Base-by-base conservation (phyloP, 2,888 invertebrate species). In the Himalopsyche anomala region DNA sequence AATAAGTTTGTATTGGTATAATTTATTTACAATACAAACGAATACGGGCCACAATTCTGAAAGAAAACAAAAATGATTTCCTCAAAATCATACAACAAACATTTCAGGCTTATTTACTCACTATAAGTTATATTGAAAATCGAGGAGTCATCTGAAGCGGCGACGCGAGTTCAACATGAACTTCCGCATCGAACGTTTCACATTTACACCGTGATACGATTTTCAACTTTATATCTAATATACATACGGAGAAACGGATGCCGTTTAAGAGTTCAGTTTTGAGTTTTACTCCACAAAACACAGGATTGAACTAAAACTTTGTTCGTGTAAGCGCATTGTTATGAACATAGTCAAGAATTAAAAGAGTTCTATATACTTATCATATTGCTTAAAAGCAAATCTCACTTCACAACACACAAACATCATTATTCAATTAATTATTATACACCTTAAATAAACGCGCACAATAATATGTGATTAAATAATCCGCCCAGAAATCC, bases 201-300 rank as follows among this genome's bases (percentile, higher is more conserved):
- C 83, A 83, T 56, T 80, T 19, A 62, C 80, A 56, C 38, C 36
- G 36, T 38, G 38, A 38, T 74, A 74, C 5, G 74, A 74, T 36
- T 74, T 74, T 74, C 74, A 82, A 85, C 80, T 55, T 80, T 82
- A 80, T 80, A 82, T 55, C 4, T 54, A 40, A 81, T 28, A 28
- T 28, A 38, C 55, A 55, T 36, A 69, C 51, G 38, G 82, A 42
- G 84, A 85, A 87, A 87, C 87, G 87, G 87, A 87, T 87, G 82
- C 87, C 87, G 87, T 87, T 87, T 74, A 87, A 81, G 40, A 85
- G 42, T 81, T 45, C 28, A 80, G 83, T 87, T 87, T 87, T 87
- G 87, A 87, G 83, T 85, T 80, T 38, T 84, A 56, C 55, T 38
- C 74, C 81, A 82, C 85, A 85, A 87, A 87, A 87, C 86, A 84